Base-by-base conservation (phyloP, 2,113 vertebrate species). In the Glaucidium brasilianum region DNA sequence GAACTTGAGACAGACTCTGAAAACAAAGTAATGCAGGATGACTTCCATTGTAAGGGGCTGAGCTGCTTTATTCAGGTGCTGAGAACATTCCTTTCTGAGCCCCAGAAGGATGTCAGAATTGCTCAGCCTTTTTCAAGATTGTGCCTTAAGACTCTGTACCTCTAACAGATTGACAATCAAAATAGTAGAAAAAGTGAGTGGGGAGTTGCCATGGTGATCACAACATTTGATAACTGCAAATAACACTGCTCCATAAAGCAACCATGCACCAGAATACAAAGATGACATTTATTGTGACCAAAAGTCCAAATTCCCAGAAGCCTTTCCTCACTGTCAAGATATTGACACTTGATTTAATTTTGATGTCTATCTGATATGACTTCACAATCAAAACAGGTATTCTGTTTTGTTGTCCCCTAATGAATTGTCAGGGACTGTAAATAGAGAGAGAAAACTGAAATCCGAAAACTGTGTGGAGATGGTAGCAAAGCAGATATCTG, bases 181-280 rank as follows among this genome's bases (percentile, higher is more conserved):
- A 97, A 93, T 85, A 95, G 92, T 74, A 94, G 88, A 84, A 92
- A 96, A 92, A 97, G 59, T 81, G 84, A 96, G 97, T 95, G 83
- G 86, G 96, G 81, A 76, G 97, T 98, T 98, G 85, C 97, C 94
- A 98, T 98, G 96, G 98, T 95, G 92, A 98, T 95, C 90, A 86
- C 62, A 97, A 92, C 77, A 77, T 94, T 95, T 94, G 93, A 94
- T 97, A 95, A 87, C 73, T 89, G 85, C 87, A 95, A 86, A 95
- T 39, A 97, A 66, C 41, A 15, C 45, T 85, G 69, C 35, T 93
- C 64, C 73, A 55, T 75, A 86, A 84, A 59, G 63, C 62, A 91
- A n/a, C n/a, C n/a, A 2, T 79, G 84, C 94, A 68, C 74, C 63
- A 59, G 87, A 95, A 88, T 78, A 55, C 39, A 91, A 73, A 92